Percentiles rank a stretch among this genome's conserved stretches.
These are phyloP conservation scores for Motacilla tschutschensis DNA, from an alignment of 2,113 vertebrate species.

Conservation along the genomic window DNA sequence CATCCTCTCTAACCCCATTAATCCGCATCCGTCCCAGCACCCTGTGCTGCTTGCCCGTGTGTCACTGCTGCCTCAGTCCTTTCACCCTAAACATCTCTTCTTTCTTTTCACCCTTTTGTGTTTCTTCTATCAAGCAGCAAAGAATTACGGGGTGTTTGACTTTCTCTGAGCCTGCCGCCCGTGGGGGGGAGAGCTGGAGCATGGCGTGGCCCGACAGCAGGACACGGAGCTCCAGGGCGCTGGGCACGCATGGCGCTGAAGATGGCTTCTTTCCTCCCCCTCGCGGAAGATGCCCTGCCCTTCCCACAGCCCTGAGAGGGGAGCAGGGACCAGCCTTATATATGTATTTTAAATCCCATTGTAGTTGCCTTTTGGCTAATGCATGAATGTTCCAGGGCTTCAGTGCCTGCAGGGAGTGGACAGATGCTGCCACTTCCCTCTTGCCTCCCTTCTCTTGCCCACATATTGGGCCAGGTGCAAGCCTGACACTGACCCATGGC, in stretches of 20 bases:
- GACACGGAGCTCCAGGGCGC: constrained; percentile 56
- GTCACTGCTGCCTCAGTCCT: constrained; percentile 46
- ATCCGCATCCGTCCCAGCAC: constrained; percentile 49
- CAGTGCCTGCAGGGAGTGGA: constrained; percentile 29
- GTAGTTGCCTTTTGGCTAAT: constrained; percentile 30
- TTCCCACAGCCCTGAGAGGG: constrained; percentile 38
- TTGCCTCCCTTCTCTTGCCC: not conserved
- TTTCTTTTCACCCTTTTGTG: constrained; percentile 77
- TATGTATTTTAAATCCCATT: not conserved
- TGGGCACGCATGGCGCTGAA: constrained; percentile 45
- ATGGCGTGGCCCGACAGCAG: constrained; percentile 49
- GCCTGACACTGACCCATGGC: not conserved
- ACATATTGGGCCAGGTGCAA: accelerated
- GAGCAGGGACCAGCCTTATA: constrained; percentile 37
- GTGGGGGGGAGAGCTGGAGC: constrained; percentile 66
- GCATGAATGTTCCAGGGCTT: constrained; percentile 57
- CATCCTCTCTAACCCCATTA: constrained; percentile 71
- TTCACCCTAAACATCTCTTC: constrained; percentile 71
- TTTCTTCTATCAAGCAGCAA: constrained; percentile 81
- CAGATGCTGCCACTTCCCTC: not conserved
- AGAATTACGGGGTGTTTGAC: constrained; percentile 87
- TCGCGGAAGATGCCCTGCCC: constrained; percentile 28
- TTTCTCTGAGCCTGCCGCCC: constrained; percentile 79
- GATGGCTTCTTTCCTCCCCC: constrained; percentile 62
- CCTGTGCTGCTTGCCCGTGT: constrained; percentile 61